Conservation (phyloP, 2,888 invertebrate species). For the Perizoma affinitatum region DNA sequence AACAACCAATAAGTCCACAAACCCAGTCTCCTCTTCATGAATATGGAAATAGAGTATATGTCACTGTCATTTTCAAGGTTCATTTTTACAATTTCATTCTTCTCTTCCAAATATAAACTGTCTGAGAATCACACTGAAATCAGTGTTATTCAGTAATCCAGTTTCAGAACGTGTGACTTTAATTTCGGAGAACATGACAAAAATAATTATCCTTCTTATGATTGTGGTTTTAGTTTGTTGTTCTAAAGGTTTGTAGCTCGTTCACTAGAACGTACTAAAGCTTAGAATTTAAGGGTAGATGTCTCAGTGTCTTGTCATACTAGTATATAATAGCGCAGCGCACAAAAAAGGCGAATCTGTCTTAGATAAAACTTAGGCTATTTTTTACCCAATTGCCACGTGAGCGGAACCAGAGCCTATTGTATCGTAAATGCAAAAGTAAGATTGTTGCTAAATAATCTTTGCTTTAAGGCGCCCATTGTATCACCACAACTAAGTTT, state of each 20-base stretch:
- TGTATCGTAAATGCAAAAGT: too few species aligned
- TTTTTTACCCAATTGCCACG: too few species aligned
- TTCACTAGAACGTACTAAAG: too few species aligned
- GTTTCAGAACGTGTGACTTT: constrained; percentile 11
- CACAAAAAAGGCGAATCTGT: too few species aligned
- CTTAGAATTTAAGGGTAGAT: too few species aligned
- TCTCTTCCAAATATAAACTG: constrained; percentile 14
- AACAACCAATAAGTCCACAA: background rate
- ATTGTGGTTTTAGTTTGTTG: constrained; percentile 12
- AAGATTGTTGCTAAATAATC: too few species aligned
- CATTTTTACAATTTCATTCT: constrained; percentile 1
- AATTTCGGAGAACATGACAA: constrained; percentile 15
- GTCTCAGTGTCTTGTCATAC: too few species aligned
- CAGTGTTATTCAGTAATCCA: constrained; percentile 16
- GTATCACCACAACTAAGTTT: too few species aligned
- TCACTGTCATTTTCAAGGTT: constrained; percentile 18
- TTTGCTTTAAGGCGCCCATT: too few species aligned
- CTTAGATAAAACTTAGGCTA: too few species aligned
- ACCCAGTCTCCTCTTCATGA: constrained; percentile 19
- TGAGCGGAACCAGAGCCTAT: too few species aligned
- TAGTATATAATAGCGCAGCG: too few species aligned
- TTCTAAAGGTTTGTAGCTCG: constrained; percentile 4
- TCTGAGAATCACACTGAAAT: constrained; percentile 7
- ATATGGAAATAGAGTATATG: constrained; percentile 19
- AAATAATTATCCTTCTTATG: constrained; percentile 13